These are phyloP conservation scores for Conus ventricosus DNA, from an alignment of 1,140 invertebrate species.

Conservation along the genomic window DNA sequence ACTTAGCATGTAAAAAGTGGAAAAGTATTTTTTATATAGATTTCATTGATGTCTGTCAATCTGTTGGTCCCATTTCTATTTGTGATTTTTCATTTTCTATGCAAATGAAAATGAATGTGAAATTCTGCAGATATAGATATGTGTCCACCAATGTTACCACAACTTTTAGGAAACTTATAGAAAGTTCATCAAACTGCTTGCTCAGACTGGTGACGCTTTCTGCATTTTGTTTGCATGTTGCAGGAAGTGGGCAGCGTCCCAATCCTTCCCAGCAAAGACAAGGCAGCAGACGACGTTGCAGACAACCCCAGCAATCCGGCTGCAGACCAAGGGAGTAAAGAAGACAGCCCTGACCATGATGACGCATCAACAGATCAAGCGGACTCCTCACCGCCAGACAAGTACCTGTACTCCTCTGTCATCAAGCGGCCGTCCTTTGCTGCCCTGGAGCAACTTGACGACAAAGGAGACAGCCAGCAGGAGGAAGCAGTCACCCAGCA, in stretches of 20 bases:
- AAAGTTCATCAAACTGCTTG: too few relatives aligned
- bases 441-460: conserved; percentile 1
- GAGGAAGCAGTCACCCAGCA: neutral
- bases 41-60: too few relatives aligned
- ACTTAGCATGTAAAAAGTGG: too few relatives aligned
- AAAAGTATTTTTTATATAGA: too few relatives aligned
- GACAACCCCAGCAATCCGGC: neutral
- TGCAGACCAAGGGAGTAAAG: neutral
- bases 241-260: conserved; percentile 20
- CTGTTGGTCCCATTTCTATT: too few relatives aligned
- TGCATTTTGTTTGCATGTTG: neutral
- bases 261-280: neutral
- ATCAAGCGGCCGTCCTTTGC: conserved; percentile 26
- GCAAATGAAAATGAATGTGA: too few relatives aligned
- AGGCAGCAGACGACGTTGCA: neutral
- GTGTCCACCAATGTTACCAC: too few relatives aligned
- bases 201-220: too few relatives aligned
- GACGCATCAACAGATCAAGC: neutral
- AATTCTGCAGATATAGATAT: too few relatives aligned
- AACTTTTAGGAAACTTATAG: too few relatives aligned
- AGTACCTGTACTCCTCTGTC: conserved; percentile 27
- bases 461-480: neutral
- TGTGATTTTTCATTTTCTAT: too few relatives aligned
- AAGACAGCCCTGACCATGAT: neutral
- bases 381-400: neutral